Evolutionary conservation across 2,888 invertebrate species (phyloP).

Genomic region (Cactoblastis cactorum): DNA sequence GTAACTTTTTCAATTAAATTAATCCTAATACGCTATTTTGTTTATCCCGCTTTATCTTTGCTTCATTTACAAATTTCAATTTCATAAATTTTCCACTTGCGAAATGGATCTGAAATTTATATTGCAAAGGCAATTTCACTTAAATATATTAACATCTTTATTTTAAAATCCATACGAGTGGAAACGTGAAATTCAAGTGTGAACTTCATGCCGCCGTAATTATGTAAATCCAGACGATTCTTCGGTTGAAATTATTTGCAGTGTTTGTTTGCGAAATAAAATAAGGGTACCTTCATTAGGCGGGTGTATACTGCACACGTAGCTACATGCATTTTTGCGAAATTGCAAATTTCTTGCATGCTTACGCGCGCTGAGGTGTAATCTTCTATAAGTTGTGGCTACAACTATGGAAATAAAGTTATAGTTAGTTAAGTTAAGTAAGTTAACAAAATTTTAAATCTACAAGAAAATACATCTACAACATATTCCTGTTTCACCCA

Average conservation of each 20-base stretch:
- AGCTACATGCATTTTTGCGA: slow-evolving; percentile 49
- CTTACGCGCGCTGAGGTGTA: slow-evolving; percentile 20
- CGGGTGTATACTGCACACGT: slow-evolving; percentile 59
- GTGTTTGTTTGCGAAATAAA: slow-evolving; percentile 54
- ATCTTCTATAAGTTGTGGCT: slow-evolving; percentile 2
- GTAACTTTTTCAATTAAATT: neutral
- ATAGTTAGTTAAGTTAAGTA: neutral
- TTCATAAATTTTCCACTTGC: neutral
- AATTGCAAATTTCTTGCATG: slow-evolving; percentile 44
- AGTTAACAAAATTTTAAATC: too few species aligned
- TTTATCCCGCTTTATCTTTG: neutral
- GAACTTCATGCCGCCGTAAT: slow-evolving; percentile 70
- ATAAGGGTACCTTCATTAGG: slow-evolving; percentile 57
- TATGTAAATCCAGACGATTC: slow-evolving; percentile 65
- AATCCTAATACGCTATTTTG: neutral
- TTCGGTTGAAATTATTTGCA: slow-evolving; percentile 67
- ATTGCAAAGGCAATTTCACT: slow-evolving; percentile 21
- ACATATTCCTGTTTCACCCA: neutral
- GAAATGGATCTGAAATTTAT: neutral
- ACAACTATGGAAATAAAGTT: neutral
- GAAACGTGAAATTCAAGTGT: slow-evolving; percentile 67
- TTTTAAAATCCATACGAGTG: slow-evolving; percentile 48
- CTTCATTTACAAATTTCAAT: neutral
- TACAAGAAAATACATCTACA: neutral
- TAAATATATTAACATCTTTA: slow-evolving; percentile 18